Evolutionary conservation across 2,797 vertebrate species (phyloP), one percentile per base, ranked within the genome.

Genomic region (Coccyzus lansbergi): DNA sequence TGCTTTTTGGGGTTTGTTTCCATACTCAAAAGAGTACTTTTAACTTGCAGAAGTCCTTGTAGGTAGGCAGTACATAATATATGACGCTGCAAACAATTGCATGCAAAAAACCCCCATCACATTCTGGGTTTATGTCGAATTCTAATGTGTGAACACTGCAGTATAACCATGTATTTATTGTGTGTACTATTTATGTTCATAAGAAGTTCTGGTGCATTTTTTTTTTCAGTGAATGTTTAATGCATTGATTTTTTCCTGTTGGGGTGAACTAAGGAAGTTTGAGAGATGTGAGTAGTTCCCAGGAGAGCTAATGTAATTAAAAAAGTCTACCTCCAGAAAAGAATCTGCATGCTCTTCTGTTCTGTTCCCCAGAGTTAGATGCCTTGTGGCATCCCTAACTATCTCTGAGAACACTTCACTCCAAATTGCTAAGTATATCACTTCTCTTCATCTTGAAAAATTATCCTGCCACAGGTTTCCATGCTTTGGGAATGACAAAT

Each of bases 391-490:
- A 31, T 40, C 29, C 15, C 22, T 49, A 28, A 12, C 24, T 55
- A 1, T 44, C 8, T 36, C 18, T 14, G 44, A 79, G 65, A 59
- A 56, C 10, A 2, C 53, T 25, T 7, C 8, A 5, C 42, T 44
- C 42, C 42, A 44, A 6, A 13, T 36, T 44, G 28, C 33, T 70
- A 4, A 44, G 14, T 25, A 44, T 29, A 4, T 29, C 7, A 33
- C 38, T 71, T 46, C 38, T 31, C 40, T 55, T 42, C 22, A 2
- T 20, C 40, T 70, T 19, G 20, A 18, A 33, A 36, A 31, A 13
- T 7, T 8, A 0, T 24, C 24, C 18, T n/a, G 3, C 33, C 0
- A 0, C 5, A 55, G 9, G 6, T 6, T 48, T 59, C 53, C 4
- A 0, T 1, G 14, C 53, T 77, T 15, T 34, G 84, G 36, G 82